These are phyloP conservation scores for Mesocentrotus franciscanus DNA, from an alignment of 53 echinoderm and acorn worm species.

Conservation along the genomic window DNA sequence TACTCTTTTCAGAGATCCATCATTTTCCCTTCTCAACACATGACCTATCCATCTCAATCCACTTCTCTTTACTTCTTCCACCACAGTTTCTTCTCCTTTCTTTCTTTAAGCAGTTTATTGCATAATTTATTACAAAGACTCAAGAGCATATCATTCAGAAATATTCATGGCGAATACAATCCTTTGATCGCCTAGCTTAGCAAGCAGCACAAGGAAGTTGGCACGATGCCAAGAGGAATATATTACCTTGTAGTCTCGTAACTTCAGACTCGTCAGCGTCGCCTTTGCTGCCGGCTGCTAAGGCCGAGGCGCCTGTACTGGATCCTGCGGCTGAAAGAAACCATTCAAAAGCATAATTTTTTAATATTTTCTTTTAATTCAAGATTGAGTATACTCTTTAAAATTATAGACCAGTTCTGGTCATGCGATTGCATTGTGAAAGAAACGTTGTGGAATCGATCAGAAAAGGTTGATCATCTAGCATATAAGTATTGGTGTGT, in stretches of 20 bases:
- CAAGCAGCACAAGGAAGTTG: background rate
- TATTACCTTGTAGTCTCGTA: constrained; percentile 92
- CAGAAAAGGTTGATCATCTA: no score
- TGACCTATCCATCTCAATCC: background rate
- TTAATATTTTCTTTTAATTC: background rate
- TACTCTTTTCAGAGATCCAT: no score
- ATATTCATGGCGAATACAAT: background rate
- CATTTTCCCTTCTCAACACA: no score
- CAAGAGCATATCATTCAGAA: background rate
- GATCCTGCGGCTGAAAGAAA: constrained; percentile 82
- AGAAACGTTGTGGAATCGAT: no score
- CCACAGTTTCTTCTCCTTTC: background rate
- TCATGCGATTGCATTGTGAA: no score
- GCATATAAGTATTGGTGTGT: no score
- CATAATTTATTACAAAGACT: no score
- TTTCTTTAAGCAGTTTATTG: no score
- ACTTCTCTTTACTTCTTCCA: background rate
- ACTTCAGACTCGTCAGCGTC: constrained; percentile 99
- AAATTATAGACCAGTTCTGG: no score
- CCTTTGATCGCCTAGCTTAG: background rate
- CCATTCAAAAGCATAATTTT: background rate
- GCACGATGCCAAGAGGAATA: background rate
- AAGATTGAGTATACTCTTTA: no score
- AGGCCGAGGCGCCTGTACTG: constrained; percentile 90
- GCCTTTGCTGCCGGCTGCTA: constrained; percentile 88